These are phyloP conservation scores for Xenotilapia longispinis DNA, from an alignment of 2,113 vertebrate species.

Conservation along the genomic window DNA sequence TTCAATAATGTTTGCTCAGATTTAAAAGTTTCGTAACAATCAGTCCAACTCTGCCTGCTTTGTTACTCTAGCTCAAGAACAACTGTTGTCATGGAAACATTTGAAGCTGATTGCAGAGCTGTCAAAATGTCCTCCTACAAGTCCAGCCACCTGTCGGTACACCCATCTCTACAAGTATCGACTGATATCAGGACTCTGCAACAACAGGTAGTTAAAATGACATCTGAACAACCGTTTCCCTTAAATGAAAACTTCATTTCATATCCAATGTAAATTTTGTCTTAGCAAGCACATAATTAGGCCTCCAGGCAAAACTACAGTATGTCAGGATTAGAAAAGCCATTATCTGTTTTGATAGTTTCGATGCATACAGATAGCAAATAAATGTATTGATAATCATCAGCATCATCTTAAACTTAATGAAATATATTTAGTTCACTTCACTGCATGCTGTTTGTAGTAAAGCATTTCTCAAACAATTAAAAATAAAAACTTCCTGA, in stretches of 20 bases:
- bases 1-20: neutral
- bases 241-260: fast-evolving
- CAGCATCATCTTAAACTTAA: neutral
- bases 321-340: neutral
- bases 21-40: neutral
- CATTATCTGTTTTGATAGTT: neutral
- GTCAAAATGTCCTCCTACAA: conserved; percentile 75
- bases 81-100: conserved; percentile 63
- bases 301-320: neutral
- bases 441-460: neutral
- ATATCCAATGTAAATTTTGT: neutral
- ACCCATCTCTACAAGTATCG: conserved; percentile 77
- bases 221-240: neutral
- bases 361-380: neutral
- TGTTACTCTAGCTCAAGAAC: conserved; percentile 13
- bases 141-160: conserved; percentile 66
- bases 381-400: fast-evolving
- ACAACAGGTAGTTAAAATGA: conserved; percentile 78
- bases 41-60: neutral
- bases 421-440: neutral
- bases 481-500: neutral
- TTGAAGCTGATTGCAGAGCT: conserved; percentile 70
- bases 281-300: neutral
- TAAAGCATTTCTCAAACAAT: fast-evolving
- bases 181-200: conserved; percentile 84